A percentile compares a stretch with the other conserved stretches of the same genome.
Conservation (phyloP, 1,140 invertebrate genomes). For the Prorops nasuta region DNA sequence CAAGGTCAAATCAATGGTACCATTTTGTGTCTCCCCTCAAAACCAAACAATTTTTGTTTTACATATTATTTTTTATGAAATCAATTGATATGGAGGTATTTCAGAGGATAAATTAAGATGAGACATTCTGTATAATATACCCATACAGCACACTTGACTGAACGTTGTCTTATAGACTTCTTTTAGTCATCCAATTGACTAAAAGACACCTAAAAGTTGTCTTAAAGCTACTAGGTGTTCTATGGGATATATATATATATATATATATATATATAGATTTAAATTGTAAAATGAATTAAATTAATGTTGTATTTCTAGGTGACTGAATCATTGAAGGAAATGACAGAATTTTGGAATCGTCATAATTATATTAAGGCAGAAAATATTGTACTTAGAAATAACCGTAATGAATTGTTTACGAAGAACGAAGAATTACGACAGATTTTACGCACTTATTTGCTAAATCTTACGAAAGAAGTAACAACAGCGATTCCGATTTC, state of each 20-base stretch:
- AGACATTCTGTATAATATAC: no score
- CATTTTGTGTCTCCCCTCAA: no score
- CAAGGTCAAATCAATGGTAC: no score
- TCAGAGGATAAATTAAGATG: neutral
- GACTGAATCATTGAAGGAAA: slow-evolving; percentile 33
- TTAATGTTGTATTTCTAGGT: slow-evolving; percentile 30
- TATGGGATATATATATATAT: no score
- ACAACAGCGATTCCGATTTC: no score
- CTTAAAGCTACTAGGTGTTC: neutral
- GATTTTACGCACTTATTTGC: slow-evolving; percentile 35
- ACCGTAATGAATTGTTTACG: slow-evolving; percentile 23
- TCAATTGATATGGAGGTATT: neutral
- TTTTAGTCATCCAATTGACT: neutral
- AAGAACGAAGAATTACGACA: slow-evolving; percentile 40
- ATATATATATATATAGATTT: no score
- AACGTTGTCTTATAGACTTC: neutral
- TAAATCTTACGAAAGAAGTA: slow-evolving; percentile 11
- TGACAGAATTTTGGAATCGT: slow-evolving; percentile 48
- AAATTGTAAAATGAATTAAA: no score
- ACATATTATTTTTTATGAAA: no score
- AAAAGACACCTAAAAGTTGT: neutral
- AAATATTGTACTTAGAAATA: slow-evolving; percentile 33
- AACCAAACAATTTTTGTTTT: no score
- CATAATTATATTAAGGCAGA: slow-evolving; percentile 44
- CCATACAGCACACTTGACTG: no score